Conservation (phyloP, 2,797 vertebrate genomes). For the Catostomus latipinnis region DNA sequence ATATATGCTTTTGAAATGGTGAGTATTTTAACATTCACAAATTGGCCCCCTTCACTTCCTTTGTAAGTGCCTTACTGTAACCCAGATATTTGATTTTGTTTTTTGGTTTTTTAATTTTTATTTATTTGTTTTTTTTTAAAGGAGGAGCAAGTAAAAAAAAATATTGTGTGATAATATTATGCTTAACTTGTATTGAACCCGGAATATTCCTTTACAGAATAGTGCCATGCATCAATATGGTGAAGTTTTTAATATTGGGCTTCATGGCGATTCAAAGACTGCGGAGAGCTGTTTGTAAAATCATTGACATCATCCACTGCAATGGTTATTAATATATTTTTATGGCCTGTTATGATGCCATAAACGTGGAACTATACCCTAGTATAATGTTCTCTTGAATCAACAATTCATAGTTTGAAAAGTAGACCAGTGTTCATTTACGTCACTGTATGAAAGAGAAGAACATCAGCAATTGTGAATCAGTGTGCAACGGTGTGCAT, state of each 20-base stretch:
- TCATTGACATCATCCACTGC: neutral
- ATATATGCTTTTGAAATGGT: too few species aligned
- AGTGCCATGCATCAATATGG: neutral
- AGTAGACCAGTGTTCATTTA: constrained; percentile 15
- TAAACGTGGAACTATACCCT: constrained; percentile 15
- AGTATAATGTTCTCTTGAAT: neutral
- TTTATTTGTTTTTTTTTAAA: too few species aligned
- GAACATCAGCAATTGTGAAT: neutral
- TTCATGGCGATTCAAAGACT: constrained; percentile 31
- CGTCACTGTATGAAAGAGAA: constrained; percentile 21
- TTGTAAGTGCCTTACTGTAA: too few species aligned
- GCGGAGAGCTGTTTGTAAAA: constrained; percentile 22
- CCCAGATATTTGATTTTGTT: too few species aligned
- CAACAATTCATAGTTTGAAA: constrained; percentile 11
- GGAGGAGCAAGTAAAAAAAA: too few species aligned
- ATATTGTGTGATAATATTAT: too few species aligned
- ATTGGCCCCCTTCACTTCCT: too few species aligned
- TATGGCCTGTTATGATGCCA: constrained; percentile 5
- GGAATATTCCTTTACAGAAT: constrained; percentile 1
- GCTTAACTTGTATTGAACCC: too few species aligned
- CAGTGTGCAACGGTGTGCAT: neutral
- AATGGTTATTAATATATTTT: constrained; percentile 14
- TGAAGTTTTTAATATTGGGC: constrained; percentile 36
- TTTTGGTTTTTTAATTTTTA: too few species aligned
- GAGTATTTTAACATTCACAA: too few species aligned